Percentiles rank a stretch among this genome's conserved stretches.
phyloP scores from a whole-genome alignment of 2,797 vertebrate genomes.

The Onychomys leucogaster region DNA sequence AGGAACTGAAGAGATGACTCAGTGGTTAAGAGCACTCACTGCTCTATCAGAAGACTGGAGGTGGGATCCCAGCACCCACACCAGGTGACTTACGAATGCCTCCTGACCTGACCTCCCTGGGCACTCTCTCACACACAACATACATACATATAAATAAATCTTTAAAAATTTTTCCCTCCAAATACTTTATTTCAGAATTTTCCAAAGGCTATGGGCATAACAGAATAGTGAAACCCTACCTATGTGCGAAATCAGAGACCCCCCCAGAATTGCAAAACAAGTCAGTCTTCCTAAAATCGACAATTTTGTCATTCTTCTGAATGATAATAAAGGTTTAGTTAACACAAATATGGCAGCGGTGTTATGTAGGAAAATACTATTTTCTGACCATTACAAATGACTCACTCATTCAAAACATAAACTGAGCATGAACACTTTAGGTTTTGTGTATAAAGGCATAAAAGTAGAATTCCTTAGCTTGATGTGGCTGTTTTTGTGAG shows the following conservation, averaged over 20 bases:
- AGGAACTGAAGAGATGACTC: neutral
- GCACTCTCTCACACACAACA: neutral
- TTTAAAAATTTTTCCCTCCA: neutral
- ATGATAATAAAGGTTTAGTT: neutral
- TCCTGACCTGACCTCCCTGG: neutral
- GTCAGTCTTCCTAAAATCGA: neutral
- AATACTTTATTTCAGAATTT: neutral
- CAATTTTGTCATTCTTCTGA: conserved; percentile 29
- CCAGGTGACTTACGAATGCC: neutral
- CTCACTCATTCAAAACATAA: neutral
- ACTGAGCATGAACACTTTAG: neutral
- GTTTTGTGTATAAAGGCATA: neutral
- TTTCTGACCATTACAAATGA: conserved; percentile 36
- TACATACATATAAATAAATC: neutral
- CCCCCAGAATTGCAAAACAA: neutral
- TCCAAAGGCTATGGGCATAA: neutral
- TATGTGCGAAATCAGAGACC: neutral
- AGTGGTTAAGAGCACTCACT: neutral
- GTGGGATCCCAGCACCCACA: neutral
- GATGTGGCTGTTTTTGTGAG: neutral
- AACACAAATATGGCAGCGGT: neutral
- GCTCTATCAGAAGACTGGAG: neutral
- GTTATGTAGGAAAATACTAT: neutral
- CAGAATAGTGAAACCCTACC: neutral
- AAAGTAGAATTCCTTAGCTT: neutral